Base-by-base conservation (phyloP, 2,888 invertebrate genomes). In the Phorcus lineatus region DNA sequence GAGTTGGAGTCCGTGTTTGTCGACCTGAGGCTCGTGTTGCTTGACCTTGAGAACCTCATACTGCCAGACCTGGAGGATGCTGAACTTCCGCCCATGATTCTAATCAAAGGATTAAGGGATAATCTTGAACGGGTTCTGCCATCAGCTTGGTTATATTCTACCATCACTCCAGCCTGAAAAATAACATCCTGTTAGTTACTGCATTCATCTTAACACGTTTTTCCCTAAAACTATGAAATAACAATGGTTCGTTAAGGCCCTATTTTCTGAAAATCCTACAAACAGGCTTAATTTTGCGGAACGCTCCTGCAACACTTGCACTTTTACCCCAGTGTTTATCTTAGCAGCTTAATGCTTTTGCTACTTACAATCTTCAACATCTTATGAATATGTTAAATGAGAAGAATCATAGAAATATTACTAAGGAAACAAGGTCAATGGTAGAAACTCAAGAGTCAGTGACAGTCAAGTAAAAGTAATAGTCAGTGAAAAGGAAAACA, bases 21-120 rank as follows among this genome's bases (percentile, higher is more conserved):
- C 0, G 89, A 89, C 54, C 85, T 85, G 2, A 88, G 76, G 83
- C 89, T 89, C 11, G 84, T 85, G 80, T 86, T 87, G 47, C 84
- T 88, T 1, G 88, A 88, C 9, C 88, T 81, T 0, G 89, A 89
- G 54, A 88, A 85, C 36, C 84, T 80, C 11, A 85, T 76, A 79
- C 88, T 88, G 19, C 85, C 84, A 13, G 86, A 84, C 19, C 79
- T 81, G 28, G 81, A 77, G 7, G 77, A 82, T 16, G 81, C 81
- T 11, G 83, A 83, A 17, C 82, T 85, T 9, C 74, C 82, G 0
- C 85, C 85, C 24, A 86, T 78, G 47, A 86, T 83, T 36, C 84
- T 80, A 17, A 87, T 81, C 19, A 86, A 83, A 1, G 86, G 86
- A 19, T 85, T 79, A n/a, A 81, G 70, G 0, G 83, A 75, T 3